phyloP scores from a whole-genome alignment of 2,888 invertebrate species.

The Volucella inanis region DNA sequence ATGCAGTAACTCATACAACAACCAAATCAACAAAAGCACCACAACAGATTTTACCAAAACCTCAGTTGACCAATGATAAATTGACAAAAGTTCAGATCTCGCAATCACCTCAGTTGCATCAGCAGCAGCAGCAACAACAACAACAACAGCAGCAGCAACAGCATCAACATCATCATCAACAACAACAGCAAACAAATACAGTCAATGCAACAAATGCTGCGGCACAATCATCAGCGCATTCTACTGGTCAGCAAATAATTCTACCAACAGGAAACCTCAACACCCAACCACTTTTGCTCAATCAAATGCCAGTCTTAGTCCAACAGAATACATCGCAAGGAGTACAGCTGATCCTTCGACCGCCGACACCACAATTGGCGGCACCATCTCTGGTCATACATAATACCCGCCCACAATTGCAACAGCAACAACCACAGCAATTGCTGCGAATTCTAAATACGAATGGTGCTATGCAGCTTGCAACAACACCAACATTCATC shows the following conservation, averaged over 20 bases:
- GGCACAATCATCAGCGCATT: constrained; percentile 64
- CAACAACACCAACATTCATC: constrained; percentile 84
- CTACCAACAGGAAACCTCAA: constrained; percentile 80
- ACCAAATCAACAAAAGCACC: constrained; percentile 82
- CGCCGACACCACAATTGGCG: constrained; percentile 85
- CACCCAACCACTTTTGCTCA: constrained; percentile 82
- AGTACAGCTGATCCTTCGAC: constrained; percentile 88
- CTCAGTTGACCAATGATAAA: constrained; percentile 79
- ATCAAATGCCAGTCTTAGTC: constrained; percentile 85
- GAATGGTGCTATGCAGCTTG: constrained; percentile 85
- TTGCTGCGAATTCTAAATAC: constrained; percentile 86
- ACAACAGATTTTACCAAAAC: constrained; percentile 86
- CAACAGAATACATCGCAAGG: constrained; percentile 87
- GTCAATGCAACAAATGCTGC: constrained; percentile 57
- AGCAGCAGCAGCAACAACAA: constrained; percentile 78
- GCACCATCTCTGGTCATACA: constrained; percentile 83
- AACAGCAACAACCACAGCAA: constrained; percentile 84
- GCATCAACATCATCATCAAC: constrained; percentile 77
- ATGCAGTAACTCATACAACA: constrained; percentile 62
- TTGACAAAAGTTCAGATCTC: constrained; percentile 79
- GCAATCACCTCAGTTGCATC: constrained; percentile 81
- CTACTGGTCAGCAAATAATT: constrained; percentile 80
- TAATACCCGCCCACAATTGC: constrained; percentile 81
- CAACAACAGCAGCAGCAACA: constrained; percentile 80
- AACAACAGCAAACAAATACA: constrained; percentile 77